Evolutionary conservation across 2,113 vertebrate genomes (phyloP), one percentile per base, ranked within the genome.

Genomic region (Cephalopholis sonnerati): DNA sequence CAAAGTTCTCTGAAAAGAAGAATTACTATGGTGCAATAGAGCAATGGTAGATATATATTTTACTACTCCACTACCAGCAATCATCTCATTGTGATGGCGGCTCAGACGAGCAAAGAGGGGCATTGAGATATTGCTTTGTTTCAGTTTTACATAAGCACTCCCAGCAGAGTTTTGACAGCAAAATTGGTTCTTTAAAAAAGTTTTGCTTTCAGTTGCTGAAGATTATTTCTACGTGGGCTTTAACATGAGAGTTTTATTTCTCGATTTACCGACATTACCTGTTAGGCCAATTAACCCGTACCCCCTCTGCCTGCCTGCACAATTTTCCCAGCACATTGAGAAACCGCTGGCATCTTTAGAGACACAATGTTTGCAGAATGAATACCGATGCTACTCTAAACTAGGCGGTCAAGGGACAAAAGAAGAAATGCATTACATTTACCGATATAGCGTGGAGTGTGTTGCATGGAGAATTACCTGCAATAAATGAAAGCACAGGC

Each of bases 391-490:
- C 81, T 74, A 10, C 81, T 90, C 84, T 77, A 76, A 85, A 82
- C 54, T 48, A 74, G 72, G 57, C 39, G 76, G 87, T 87, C 83
- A 59, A 66, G 82, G 74, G 76, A 92, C 87, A 90, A 85, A 81
- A 82, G 79, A 87, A 50, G 72, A 88, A 90, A 84, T 71, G 83
- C 86, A 83, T 90, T 90, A 82, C 91, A 86, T 90, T 89, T 76
- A 74, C 70, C 27, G 69, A 85, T 87, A 85, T 10, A 79, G 82
- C 48, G 61, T 68, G 17, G 69, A 82, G 84, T 80, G 82, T 61
- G 69, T 83, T 73, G 87, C 87, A 86, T 79, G 77, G 89, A 91
- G 89, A 93, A 92, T 91, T 92, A 92, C 91, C 90, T 82, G 82
- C 85, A 46, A 76, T 77, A 89, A 93, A 92, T 82, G 84, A 91